These are phyloP conservation scores for Schmidtea mediterranea DNA, from an alignment of 1,140 invertebrate species.

Conservation along the genomic window DNA sequence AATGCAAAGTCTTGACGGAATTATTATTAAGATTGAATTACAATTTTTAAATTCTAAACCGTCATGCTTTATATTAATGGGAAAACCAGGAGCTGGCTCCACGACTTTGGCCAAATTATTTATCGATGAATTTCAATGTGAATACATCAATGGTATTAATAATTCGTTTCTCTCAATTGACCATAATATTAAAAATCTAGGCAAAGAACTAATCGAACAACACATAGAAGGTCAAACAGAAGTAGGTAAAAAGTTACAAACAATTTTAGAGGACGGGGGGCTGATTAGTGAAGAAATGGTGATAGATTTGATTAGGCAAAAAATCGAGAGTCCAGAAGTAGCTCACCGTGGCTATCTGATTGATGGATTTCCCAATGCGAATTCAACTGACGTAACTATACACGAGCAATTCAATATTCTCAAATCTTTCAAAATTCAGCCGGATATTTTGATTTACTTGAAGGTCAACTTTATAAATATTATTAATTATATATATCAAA, in stretches of 20 bases:
- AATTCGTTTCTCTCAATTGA: too few relatives aligned
- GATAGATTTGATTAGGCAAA: conserved; percentile 21
- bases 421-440: conserved; percentile 23
- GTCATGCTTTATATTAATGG: too few relatives aligned
- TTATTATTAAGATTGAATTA: too few relatives aligned
- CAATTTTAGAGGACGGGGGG: conserved; percentile 20
- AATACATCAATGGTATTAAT: too few relatives aligned
- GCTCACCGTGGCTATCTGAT: conserved; percentile 26
- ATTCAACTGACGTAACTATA: conserved; percentile 18
- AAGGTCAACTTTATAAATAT: conserved; percentile 15
- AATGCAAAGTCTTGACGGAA: too few relatives aligned
- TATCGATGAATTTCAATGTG: too few relatives aligned
- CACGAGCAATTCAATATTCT: conserved; percentile 24
- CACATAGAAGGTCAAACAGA: conserved; percentile 20
- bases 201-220: conserved; percentile 14
- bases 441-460: conserved; percentile 26
- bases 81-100: too few relatives aligned
- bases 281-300: conserved; percentile 21
- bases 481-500: too few relatives aligned
- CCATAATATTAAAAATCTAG: too few relatives aligned
- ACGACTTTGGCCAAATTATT: too few relatives aligned
- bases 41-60: too few relatives aligned
- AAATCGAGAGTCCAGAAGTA: conserved; percentile 26
- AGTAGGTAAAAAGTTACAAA: conserved; percentile 16
- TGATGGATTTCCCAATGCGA: conserved; percentile 24